A percentile compares a stretch with the other conserved stretches of the same genome.
Evolutionary conservation across 2,797 vertebrate species (phyloP).

Genomic region (Sebastes oblongus): DNA sequence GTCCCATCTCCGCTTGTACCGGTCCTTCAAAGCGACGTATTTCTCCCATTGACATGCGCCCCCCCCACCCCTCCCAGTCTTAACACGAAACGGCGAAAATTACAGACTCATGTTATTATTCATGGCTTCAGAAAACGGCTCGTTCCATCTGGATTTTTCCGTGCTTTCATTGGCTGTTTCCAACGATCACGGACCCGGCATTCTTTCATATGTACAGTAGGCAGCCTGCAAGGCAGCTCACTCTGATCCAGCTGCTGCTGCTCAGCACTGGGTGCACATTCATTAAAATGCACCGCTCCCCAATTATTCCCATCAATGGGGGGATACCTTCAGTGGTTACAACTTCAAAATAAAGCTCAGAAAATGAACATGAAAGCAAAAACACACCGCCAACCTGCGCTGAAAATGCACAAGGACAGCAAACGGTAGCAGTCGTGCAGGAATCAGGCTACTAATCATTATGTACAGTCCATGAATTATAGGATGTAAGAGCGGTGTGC

Average conservation of each 20-base stretch:
- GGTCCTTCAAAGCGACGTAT: constrained; percentile 42
- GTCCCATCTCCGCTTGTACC: constrained; percentile 26
- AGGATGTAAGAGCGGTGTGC: background rate
- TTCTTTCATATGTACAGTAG: constrained; percentile 57
- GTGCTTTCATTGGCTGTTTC: constrained; percentile 34
- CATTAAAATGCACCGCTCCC: constrained; percentile 53
- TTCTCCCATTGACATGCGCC: background rate
- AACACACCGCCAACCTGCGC: background rate
- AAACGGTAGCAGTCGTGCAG: background rate
- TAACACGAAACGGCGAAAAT: constrained; percentile 40
- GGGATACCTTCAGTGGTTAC: constrained; percentile 42
- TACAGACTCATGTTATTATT: constrained; percentile 51
- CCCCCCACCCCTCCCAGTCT: background rate
- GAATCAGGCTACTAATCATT: constrained; percentile 41
- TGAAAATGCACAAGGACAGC: background rate
- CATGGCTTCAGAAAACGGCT: constrained; percentile 29
- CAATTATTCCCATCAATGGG: constrained; percentile 66
- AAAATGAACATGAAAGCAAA: constrained; percentile 32
- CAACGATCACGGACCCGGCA: background rate
- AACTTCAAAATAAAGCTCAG: constrained; percentile 45
- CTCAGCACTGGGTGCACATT: constrained; percentile 8
- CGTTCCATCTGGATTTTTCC: constrained; percentile 30
- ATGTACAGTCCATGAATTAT: background rate
- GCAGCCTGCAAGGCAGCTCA: constrained; percentile 28
- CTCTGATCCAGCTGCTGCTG: constrained; percentile 54